Evolutionary conservation across 2,797 vertebrate genomes (phyloP).

Genomic region (Threskiornis aethiopicus): DNA sequence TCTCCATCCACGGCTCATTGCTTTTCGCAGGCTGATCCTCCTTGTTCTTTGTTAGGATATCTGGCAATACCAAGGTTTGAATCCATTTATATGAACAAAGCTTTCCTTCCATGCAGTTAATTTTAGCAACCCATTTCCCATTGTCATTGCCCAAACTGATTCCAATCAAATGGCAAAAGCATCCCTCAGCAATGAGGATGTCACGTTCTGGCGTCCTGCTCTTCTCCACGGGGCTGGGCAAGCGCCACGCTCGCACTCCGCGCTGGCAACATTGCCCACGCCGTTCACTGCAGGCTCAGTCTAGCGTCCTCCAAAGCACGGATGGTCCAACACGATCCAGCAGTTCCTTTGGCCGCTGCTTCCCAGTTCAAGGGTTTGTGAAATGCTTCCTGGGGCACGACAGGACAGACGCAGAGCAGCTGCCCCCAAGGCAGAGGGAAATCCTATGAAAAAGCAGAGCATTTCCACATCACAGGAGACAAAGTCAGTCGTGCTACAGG

Average conservation of each 20-base stretch:
- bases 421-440: neutral
- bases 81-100: neutral
- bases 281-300: neutral
- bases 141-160: neutral
- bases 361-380: neutral
- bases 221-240: neutral
- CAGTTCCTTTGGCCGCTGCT: neutral
- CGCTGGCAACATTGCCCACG: fast-evolving
- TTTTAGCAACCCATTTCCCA: neutral
- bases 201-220: neutral
- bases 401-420: neutral
- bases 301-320: neutral
- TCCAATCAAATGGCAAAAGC: neutral
- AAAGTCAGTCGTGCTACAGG: neutral
- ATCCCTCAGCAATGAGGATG: neutral
- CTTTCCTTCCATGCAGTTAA: neutral
- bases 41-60: neutral
- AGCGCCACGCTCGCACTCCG: fast-evolving
- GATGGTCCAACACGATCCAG: neutral
- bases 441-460: neutral
- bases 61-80: neutral
- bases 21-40: neutral
- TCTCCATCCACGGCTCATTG: neutral
- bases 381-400: too few species aligned
- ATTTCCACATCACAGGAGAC: neutral